A percentile compares a stretch with the other conserved stretches of the same genome.
These are phyloP conservation scores for Galeopterus variegatus DNA, from an alignment of 2,113 vertebrate species.

Conservation along the genomic window DNA sequence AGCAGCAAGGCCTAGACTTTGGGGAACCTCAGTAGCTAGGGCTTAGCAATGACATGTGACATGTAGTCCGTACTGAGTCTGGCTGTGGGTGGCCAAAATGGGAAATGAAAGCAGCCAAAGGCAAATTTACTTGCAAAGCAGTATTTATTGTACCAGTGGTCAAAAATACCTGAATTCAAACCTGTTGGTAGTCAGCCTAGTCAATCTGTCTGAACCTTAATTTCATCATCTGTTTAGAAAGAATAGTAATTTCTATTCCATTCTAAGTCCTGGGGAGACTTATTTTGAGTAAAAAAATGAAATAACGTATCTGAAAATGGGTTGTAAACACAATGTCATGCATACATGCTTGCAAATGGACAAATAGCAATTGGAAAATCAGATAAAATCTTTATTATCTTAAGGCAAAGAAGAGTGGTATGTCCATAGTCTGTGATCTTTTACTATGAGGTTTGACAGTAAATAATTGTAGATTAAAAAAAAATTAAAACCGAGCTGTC, in stretches of 20 bases:
- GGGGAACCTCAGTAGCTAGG: not conserved
- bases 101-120: not conserved
- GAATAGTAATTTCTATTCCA: slow-evolving; percentile 1
- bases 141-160: not conserved
- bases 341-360: slow-evolving; percentile 14
- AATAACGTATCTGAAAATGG: not conserved
- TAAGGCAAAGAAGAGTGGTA: slow-evolving; percentile 21
- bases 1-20: not conserved
- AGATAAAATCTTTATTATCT: slow-evolving; percentile 9
- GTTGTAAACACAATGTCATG: not conserved
- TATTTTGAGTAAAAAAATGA: slow-evolving; percentile 44
- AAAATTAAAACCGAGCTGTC: slow-evolving; percentile 19
- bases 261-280: slow-evolving; percentile 24
- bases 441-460: not conserved
- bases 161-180: slow-evolving; percentile 46
- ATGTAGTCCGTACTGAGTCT: not conserved
- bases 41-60: not conserved
- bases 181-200: not conserved
- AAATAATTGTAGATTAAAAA: slow-evolving; percentile 44
- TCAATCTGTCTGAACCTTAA: not conserved
- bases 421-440: not conserved
- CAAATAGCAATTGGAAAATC: slow-evolving; percentile 33
- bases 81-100: not conserved
- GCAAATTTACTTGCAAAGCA: not conserved
- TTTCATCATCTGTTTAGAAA: not conserved